phyloP scores from a whole-genome alignment of 2,797 vertebrate species.

The Epinephelus malabaricus region DNA sequence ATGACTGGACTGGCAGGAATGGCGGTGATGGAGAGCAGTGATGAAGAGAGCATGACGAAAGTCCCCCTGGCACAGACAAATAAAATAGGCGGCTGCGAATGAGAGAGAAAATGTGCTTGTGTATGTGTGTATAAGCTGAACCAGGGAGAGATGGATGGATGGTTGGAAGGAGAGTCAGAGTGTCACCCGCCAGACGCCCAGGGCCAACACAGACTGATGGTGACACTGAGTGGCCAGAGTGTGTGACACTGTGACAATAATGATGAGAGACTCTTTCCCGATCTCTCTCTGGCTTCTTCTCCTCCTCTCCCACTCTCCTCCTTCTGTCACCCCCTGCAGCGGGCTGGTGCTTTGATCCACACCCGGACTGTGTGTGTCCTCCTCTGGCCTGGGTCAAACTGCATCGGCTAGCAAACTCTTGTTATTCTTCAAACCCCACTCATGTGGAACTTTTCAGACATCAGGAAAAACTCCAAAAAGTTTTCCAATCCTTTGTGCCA shows the following conservation, averaged over 20 bases:
- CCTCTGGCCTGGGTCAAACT: constrained; percentile 47
- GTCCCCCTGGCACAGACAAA: constrained; percentile 56
- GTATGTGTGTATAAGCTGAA: constrained; percentile 43
- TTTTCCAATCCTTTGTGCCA: not conserved
- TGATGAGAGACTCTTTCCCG: constrained; percentile 71
- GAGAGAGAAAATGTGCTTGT: constrained; percentile 39
- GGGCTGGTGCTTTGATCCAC: constrained; percentile 49
- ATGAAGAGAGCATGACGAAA: constrained; percentile 61
- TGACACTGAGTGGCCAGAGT: constrained; percentile 73
- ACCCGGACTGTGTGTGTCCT: constrained; percentile 31
- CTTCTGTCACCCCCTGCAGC: constrained; percentile 47
- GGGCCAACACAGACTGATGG: constrained; percentile 70
- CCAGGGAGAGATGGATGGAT: constrained; percentile 53
- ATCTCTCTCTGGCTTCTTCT: constrained; percentile 53
- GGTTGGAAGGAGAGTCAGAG: constrained; percentile 58
- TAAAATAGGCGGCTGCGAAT: constrained; percentile 46
- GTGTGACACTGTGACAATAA: constrained; percentile 76
- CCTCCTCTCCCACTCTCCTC: constrained; percentile 39
- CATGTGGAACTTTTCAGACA: constrained; percentile 3
- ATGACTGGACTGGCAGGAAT: constrained; percentile 63
- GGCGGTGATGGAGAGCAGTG: constrained; percentile 50
- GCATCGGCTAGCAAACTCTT: constrained; percentile 27
- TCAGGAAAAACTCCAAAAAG: not conserved
- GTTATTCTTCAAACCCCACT: constrained; percentile 25
- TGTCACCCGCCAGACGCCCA: constrained; percentile 72